A percentile compares a stretch with the other conserved stretches of the same genome.
phyloP scores from a whole-genome alignment of 2,113 vertebrate species.

The Protobothrops mucrosquamatus region DNA sequence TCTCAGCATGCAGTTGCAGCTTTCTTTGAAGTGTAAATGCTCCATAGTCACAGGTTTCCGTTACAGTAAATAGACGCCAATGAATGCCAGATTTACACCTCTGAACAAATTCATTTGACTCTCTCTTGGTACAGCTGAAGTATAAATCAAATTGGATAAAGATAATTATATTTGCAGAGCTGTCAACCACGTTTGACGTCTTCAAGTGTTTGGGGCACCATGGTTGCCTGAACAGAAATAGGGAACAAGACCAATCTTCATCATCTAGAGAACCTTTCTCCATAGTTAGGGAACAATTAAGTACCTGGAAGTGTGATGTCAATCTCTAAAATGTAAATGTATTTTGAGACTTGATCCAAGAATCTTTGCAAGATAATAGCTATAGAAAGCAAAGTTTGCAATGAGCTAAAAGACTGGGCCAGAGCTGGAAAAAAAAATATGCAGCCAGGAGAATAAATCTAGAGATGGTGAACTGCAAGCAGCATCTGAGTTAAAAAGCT shows the following conservation, averaged over 20 bases:
- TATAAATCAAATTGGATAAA: background rate
- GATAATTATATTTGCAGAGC: conserved; percentile 1
- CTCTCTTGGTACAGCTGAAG: background rate
- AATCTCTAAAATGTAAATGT: background rate
- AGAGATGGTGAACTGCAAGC: background rate
- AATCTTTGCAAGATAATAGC: background rate
- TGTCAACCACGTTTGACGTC: background rate
- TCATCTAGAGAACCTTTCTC: background rate
- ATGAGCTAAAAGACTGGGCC: background rate
- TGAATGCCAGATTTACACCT: background rate
- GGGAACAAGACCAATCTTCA: background rate
- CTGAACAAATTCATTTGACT: background rate
- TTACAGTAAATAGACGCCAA: background rate
- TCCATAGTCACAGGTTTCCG: background rate
- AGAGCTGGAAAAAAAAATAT: background rate
- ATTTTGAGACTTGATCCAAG: background rate
- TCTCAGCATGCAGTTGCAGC: background rate
- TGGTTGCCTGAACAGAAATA: background rate
- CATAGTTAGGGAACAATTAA: background rate
- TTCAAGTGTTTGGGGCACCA: background rate
- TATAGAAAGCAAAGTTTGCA: background rate
- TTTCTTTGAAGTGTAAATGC: background rate
- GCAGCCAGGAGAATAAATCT: background rate
- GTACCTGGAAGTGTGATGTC: background rate
- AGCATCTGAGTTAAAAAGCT: background rate